Evolutionary conservation across 2,888 invertebrate genomes (phyloP).

Genomic region (Clivina fossor): DNA sequence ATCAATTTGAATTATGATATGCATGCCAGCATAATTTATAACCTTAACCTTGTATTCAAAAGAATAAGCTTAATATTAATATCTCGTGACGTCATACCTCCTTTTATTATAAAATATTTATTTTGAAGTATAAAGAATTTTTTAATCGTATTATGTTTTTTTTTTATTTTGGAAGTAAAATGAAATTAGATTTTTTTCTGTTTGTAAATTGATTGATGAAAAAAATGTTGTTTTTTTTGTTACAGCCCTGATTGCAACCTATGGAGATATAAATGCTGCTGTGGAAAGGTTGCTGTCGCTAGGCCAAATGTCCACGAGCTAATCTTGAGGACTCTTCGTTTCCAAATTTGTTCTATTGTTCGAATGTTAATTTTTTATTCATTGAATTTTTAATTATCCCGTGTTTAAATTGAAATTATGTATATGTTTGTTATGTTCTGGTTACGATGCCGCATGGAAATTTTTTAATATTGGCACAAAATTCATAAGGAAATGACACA

Average conservation of each 20-base stretch:
- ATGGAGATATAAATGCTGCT: constrained; percentile 97
- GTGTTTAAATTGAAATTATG: constrained; percentile 13
- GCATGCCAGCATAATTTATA: too few species aligned
- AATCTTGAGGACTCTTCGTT: constrained; percentile 24
- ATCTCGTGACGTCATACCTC: too few species aligned
- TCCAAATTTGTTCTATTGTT: constrained; percentile 16
- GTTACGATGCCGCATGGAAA: not conserved
- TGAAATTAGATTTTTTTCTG: too few species aligned
- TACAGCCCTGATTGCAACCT: constrained; percentile 90
- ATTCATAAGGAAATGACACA: too few species aligned
- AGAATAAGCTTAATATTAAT: too few species aligned
- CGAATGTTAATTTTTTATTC: constrained; percentile 17
- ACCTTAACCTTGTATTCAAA: too few species aligned
- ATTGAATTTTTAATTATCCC: constrained; percentile 15
- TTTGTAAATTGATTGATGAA: not conserved
- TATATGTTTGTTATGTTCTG: constrained; percentile 12
- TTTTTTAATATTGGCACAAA: constrained; percentile 13
- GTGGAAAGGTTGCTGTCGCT: constrained; percentile 83
- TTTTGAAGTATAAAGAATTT: too few species aligned
- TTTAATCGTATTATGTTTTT: too few species aligned
- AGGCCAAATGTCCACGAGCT: constrained; percentile 28
- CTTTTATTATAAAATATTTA: too few species aligned
- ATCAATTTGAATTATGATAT: too few species aligned
- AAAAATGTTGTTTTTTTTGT: constrained; percentile 37
- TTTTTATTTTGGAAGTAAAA: too few species aligned